Base-by-base conservation (phyloP, 2,888 invertebrate genomes). In the Drosophila nr. perissopoda region DNA sequence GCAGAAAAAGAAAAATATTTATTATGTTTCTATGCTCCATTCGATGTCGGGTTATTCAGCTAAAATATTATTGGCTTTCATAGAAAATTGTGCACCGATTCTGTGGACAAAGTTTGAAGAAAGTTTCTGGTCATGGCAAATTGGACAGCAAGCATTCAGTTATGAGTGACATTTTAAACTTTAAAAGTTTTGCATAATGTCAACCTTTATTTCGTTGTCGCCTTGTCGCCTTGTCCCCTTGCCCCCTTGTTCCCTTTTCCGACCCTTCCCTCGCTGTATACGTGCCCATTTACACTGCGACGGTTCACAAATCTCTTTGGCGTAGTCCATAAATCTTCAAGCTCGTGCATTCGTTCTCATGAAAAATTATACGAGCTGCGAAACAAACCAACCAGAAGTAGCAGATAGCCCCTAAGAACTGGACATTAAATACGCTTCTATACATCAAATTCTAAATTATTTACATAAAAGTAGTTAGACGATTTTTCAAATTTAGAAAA, bases 351-450 rank as follows among this genome's bases (percentile, higher is more conserved):
- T 76, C 49, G 51, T 52, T 66, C 70, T 73, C 81, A 84, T 84
- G 89, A 87, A 84, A 84, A 87, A 89, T 87, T 87, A 83, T 81
- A 69, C 62, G 64, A 69, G 61, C 78, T 61, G 42, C n/a, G 58
- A 66, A 68, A 76, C 64, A 70, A 65, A 74, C 66, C 66, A 76
- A 62, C 59, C 76, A 68, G 59, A 56, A 53, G 21, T n/a, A 42
- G 34, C 53, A 51, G 18, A 36, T 10, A 29, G 11, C 11, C 13
- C 3, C 4, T 1, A 40, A 16, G 6, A 13, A 36, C n/a, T 27
- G 52, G 61, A 52, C 21, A 48, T 31, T 25, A 33, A 40, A 59
- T 71, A 46, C 66, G 16, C 71, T 71, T 34, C 40, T 27, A 16
- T 7, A 51, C 11, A 2, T 2, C 7, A 11, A 36, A 3, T n/a